Evolutionary conservation across 2,797 vertebrate species (phyloP), one percentile per base, ranked within the genome.

Genomic region (Capromys pilorides): DNA sequence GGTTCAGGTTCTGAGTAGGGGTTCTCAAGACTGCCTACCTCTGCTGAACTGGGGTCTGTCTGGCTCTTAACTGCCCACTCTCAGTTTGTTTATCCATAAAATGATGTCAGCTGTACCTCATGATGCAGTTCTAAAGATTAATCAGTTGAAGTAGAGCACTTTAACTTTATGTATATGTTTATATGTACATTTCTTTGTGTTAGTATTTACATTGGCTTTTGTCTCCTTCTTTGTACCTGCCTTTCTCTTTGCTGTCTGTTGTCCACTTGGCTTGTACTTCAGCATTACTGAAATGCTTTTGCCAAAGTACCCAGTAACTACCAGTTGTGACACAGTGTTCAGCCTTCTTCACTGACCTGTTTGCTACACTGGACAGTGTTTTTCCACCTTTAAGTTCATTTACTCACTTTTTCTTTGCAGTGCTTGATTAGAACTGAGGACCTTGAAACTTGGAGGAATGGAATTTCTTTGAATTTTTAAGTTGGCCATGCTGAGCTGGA

Each of bases 81-180:
- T 92, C 73, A 62, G 24, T 90, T 78, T 91, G 31, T 21, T 95
- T 39, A 71, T 84, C 33, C 57, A 45, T 85, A 87, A 61, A 57
- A 39, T 62, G 39, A 31, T 80, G 45, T 59, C 10, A 71, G 1
- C 33, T 61, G 16, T 33, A 59, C 45, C 28, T 39, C 21, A 14
- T 81, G 45, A 8, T 91, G 24, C 93, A 80, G 3, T 88, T 89
- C 73, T 26, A 51, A 86, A 31, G 57, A 64, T 71, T 69, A 86
- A 16, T 69, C 31, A 33, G 49, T 66, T 77, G 77, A 69, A 9
- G 45, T 73, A 39, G 83, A 90, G 49, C 16, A 49, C 12, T 62
- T 89, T 92, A 61, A 31, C 22, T 71, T 21, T 71, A 8, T 66
- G 5, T 66, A 12, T 64, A 11, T 66, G 1, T 66, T 0, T 66